Conservation (phyloP, 2,888 invertebrate genomes). For the Trichopria drosophilae region DNA sequence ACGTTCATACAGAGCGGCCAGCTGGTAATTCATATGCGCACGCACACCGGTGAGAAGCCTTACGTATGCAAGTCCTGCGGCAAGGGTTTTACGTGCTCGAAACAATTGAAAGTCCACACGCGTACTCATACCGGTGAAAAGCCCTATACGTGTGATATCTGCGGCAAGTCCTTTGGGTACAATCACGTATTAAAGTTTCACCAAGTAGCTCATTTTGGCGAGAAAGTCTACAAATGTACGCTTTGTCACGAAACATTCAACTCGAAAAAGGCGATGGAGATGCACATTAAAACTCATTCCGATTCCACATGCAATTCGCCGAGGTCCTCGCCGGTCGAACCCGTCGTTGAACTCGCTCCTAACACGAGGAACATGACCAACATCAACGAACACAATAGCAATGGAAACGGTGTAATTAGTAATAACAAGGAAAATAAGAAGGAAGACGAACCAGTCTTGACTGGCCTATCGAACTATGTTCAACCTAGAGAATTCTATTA, state of each 20-base stretch:
- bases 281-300: conserved; percentile 80
- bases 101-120: conserved; percentile 88
- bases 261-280: conserved; percentile 88
- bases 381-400: neutral
- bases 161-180: conserved; percentile 87
- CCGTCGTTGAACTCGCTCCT: conserved; percentile 53
- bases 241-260: conserved; percentile 89
- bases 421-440: conserved; percentile 1
- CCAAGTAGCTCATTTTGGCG: conserved; percentile 87
- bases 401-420: neutral
- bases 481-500: too few relatives aligned
- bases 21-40: conserved; percentile 86
- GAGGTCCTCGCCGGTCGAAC: conserved; percentile 51
- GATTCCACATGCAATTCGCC: conserved; percentile 58
- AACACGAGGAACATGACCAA: conserved; percentile 18
- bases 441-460: too few relatives aligned
- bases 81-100: conserved; percentile 90
- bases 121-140: conserved; percentile 90
- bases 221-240: conserved; percentile 90
- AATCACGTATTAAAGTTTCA: conserved; percentile 89
- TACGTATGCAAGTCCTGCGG: conserved; percentile 80
- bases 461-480: too few relatives aligned
- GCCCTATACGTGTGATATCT: conserved; percentile 88
- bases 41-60: conserved; percentile 87
- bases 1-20: conserved; percentile 92